A percentile compares a stretch with the other conserved stretches of the same genome.
Evolutionary conservation across 2,797 vertebrate species (phyloP).

Genomic region (Thaleichthys pacificus): DNA sequence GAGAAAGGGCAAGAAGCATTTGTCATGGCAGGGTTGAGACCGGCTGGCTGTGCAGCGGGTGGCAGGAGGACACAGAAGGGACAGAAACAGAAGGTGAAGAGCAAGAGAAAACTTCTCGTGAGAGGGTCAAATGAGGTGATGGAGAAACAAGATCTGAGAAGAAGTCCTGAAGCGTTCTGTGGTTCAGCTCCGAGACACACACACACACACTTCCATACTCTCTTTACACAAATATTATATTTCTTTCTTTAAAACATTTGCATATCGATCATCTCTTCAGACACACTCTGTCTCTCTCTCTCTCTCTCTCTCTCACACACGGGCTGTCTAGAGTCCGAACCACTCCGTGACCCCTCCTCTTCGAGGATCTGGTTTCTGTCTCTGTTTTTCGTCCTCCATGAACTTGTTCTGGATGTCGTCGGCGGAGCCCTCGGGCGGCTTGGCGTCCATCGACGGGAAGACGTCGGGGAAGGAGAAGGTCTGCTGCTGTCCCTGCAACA

Average conservation of each 20-base stretch:
- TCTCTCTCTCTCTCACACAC: constrained; percentile 22
- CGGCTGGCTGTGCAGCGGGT: not conserved
- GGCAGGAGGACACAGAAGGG: not conserved
- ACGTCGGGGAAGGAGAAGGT: constrained; percentile 92
- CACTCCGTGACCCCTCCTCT: constrained; percentile 87
- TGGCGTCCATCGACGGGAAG: constrained; percentile 80
- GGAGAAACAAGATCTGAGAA: constrained; percentile 41
- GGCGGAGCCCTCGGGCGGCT: constrained; percentile 62
- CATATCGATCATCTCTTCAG: not conserved
- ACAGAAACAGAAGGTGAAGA: not conserved
- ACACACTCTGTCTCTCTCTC: constrained; percentile 19
- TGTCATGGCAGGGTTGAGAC: not conserved
- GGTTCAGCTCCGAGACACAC: constrained; percentile 57
- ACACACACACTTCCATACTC: constrained; percentile 30
- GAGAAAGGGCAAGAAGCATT: not conserved
- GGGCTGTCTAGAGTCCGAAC: constrained; percentile 83
- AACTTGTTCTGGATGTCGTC: constrained; percentile 78
- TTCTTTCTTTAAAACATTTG: not conserved
- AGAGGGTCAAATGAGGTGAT: constrained; percentile 63
- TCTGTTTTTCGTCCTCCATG: constrained; percentile 80
- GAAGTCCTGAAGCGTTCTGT: constrained; percentile 40
- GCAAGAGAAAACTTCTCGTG: constrained; percentile 1
- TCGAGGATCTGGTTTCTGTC: constrained; percentile 80
- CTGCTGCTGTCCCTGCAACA: constrained; percentile 82
- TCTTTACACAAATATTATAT: not conserved